phyloP scores from a whole-genome alignment of 2,888 invertebrate genomes.

The Chromoteleia sp. region DNA sequence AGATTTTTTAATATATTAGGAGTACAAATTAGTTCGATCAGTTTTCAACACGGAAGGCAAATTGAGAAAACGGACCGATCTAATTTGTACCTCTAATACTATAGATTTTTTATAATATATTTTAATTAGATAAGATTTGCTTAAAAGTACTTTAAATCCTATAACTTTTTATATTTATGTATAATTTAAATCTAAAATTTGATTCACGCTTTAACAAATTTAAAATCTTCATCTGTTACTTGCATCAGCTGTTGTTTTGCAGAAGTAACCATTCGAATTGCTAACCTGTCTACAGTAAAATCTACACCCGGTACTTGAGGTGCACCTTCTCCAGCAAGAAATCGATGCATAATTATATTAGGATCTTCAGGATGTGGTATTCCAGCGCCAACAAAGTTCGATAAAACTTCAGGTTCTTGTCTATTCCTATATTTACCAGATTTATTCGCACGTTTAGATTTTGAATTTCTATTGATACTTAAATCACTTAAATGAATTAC shows the following conservation, averaged over 20 bases:
- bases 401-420: background rate
- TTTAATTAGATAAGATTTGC: too few relatives aligned
- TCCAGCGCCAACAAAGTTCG: background rate
- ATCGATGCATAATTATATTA: slow-evolving; percentile 31
- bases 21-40: too few relatives aligned
- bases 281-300: slow-evolving; percentile 45
- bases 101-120: too few relatives aligned
- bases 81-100: too few relatives aligned
- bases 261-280: slow-evolving; percentile 26
- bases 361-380: slow-evolving; percentile 39
- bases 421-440: background rate
- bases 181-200: too few relatives aligned
- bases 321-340: slow-evolving; percentile 39
- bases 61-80: too few relatives aligned
- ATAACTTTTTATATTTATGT: too few relatives aligned
- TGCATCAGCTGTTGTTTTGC: slow-evolving; percentile 42
- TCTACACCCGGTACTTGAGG: slow-evolving; percentile 45
- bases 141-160: too few relatives aligned
- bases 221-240: slow-evolving; percentile 53
- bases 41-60: too few relatives aligned
- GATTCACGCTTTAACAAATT: slow-evolving; percentile 34
- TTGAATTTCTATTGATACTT: background rate
- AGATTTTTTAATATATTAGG: too few relatives aligned
- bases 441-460: background rate
- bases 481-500: slow-evolving; percentile 35